phyloP scores from a whole-genome alignment of 2,888 invertebrate species.

The Pterostichus madidus region DNA sequence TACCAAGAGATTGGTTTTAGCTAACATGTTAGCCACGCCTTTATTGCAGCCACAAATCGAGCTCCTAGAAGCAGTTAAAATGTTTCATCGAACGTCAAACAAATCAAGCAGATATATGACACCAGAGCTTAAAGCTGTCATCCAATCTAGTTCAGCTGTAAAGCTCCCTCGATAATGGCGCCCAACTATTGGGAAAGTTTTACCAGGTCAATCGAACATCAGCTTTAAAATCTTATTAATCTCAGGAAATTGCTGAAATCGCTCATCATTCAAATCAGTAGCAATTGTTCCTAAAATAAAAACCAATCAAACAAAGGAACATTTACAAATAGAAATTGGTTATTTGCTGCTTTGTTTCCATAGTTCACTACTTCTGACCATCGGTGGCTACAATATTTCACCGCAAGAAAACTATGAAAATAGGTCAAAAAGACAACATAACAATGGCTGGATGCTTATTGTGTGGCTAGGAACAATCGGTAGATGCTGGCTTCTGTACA shows the following conservation, averaged over 20 bases:
- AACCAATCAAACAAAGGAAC: conserved; percentile 25
- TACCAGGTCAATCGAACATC: background rate
- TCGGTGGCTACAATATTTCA: conserved; percentile 5
- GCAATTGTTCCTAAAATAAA: conserved; percentile 41
- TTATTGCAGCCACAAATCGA: too few relatives aligned
- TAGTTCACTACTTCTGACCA: conserved; percentile 17
- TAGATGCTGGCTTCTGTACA: conserved; percentile 1
- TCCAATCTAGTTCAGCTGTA: too few relatives aligned
- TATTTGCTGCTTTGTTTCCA: conserved; percentile 15
- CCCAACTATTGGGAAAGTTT: too few relatives aligned
- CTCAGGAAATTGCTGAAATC: conserved; percentile 26
- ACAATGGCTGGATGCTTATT: conserved; percentile 36
- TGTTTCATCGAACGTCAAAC: too few relatives aligned
- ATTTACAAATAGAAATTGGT: conserved; percentile 26
- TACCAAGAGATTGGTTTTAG: too few relatives aligned
- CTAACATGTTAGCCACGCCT: too few relatives aligned
- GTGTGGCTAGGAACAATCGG: conserved; percentile 32
- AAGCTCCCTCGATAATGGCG: too few relatives aligned
- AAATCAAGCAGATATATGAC: too few relatives aligned
- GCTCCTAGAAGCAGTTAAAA: too few relatives aligned
- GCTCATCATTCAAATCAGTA: background rate
- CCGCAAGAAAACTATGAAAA: background rate
- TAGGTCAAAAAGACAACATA: conserved; percentile 28
- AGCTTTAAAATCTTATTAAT: background rate
- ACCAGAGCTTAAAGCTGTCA: too few relatives aligned